Evolutionary conservation across 1,140 invertebrate genomes (phyloP).

Genomic region (Phortica variegata): DNA sequence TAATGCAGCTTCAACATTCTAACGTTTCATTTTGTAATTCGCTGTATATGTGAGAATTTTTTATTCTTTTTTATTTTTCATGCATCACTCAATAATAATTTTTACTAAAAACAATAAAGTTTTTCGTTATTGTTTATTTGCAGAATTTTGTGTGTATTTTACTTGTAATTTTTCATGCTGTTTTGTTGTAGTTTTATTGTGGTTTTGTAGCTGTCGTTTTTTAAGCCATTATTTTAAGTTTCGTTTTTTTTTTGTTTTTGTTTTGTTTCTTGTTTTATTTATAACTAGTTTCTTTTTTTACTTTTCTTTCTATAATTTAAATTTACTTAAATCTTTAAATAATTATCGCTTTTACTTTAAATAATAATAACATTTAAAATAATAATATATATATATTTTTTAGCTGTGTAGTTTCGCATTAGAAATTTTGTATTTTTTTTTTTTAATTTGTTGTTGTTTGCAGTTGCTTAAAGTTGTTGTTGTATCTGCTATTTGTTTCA

Average conservation of each 20-base stretch:
- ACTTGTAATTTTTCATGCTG: too few relatives aligned
- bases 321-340: constrained; percentile 57
- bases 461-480: constrained; percentile 23
- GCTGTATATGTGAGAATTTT: too few relatives aligned
- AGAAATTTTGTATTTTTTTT: constrained; percentile 16
- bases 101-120: background rate
- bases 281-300: constrained; percentile 13
- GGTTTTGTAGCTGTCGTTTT: constrained; percentile 29
- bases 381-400: constrained; percentile 50
- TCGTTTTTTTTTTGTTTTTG: constrained; percentile 32
- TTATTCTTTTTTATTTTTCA: too few relatives aligned
- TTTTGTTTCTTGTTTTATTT: constrained; percentile 6
- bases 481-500: too few relatives aligned
- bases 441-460: constrained; percentile 28
- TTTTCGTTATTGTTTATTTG: constrained; percentile 34
- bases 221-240: constrained; percentile 32
- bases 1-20: too few relatives aligned
- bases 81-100: too few relatives aligned
- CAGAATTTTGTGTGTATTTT: constrained; percentile 17
- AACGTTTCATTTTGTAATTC: too few relatives aligned
- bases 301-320: constrained; percentile 54
- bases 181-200: too few relatives aligned
- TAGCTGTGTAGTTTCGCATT: background rate
- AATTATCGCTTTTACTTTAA: constrained; percentile 57
- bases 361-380: constrained; percentile 57